Conservation (phyloP, 2,797 vertebrate genomes). For the Oreochromis grahami region DNA sequence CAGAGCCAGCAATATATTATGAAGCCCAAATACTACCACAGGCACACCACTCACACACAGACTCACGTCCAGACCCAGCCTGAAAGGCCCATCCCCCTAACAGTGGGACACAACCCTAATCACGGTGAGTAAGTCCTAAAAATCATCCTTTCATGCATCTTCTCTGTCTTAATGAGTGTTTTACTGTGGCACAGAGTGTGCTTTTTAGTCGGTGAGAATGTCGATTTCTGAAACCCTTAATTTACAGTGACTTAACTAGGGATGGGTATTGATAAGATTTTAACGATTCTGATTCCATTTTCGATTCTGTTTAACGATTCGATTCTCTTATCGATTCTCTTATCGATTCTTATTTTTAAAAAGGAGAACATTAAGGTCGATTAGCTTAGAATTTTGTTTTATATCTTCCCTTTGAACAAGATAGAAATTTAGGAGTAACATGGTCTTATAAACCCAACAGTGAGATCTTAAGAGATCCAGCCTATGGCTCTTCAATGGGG, state of each 20-base stretch:
- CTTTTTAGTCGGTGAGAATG: not conserved
- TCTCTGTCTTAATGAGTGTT: not conserved
- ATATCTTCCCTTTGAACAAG: too few relatives aligned
- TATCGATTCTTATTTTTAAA: too few relatives aligned
- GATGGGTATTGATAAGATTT: too few relatives aligned
- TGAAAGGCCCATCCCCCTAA: conserved; percentile 83
- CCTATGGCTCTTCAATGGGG: too few relatives aligned
- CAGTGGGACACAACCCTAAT: conserved; percentile 78
- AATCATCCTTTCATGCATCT: not conserved
- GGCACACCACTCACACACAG: conserved; percentile 79
- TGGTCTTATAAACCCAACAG: too few relatives aligned
- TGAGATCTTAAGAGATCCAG: too few relatives aligned
- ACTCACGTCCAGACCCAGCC: conserved; percentile 75
- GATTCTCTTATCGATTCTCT: too few relatives aligned
- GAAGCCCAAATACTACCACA: conserved; percentile 89
- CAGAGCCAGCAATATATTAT: conserved; percentile 88
- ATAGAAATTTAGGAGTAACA: too few relatives aligned
- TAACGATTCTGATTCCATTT: too few relatives aligned
- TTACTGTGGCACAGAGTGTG: not conserved
- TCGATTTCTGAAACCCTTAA: not conserved
- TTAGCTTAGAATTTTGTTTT: too few relatives aligned
- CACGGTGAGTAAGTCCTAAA: conserved; percentile 80
- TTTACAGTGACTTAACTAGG: not conserved
- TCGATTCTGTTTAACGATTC: too few relatives aligned
- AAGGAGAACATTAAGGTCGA: too few relatives aligned